Conservation (phyloP, 2,113 vertebrate species). For the Rhagologus leucostigma region DNA sequence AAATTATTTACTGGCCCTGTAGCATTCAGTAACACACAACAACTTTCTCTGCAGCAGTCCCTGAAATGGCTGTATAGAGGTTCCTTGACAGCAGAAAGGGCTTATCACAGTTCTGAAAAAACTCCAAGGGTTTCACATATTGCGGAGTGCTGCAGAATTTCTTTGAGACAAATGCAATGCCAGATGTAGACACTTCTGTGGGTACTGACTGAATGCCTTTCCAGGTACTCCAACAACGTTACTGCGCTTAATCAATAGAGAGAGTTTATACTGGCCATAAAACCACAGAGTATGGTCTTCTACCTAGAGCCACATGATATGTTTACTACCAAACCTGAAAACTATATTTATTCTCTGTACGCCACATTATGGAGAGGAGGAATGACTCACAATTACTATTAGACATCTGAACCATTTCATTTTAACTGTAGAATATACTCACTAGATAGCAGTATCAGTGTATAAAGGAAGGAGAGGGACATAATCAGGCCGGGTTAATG, state of each 20-base stretch:
- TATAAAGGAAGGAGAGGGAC: neutral
- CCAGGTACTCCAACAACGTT: neutral
- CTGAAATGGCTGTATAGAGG: neutral
- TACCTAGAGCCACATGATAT: neutral
- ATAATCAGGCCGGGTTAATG: neutral
- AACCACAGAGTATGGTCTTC: constrained; percentile 2
- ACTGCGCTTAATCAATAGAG: constrained; percentile 16
- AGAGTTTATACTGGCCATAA: constrained; percentile 15
- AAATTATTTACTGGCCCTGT: neutral
- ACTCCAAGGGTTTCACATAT: neutral
- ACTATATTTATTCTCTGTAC: neutral
- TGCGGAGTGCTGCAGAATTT: neutral
- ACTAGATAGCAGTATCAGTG: neutral
- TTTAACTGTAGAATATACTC: neutral
- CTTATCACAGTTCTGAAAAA: neutral
- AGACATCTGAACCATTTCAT: neutral
- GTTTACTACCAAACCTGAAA: neutral
- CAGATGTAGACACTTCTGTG: neutral
- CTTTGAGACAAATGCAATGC: neutral
- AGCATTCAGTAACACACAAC: neutral
- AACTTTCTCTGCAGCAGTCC: neutral
- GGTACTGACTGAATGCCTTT: constrained; percentile 14
- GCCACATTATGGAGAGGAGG: neutral
- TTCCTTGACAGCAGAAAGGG: neutral
- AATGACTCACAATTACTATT: neutral